Percentiles rank a stretch among this genome's conserved stretches.
phyloP scores from a whole-genome alignment of 2,797 vertebrate genomes.

The Chrosomus eos region DNA sequence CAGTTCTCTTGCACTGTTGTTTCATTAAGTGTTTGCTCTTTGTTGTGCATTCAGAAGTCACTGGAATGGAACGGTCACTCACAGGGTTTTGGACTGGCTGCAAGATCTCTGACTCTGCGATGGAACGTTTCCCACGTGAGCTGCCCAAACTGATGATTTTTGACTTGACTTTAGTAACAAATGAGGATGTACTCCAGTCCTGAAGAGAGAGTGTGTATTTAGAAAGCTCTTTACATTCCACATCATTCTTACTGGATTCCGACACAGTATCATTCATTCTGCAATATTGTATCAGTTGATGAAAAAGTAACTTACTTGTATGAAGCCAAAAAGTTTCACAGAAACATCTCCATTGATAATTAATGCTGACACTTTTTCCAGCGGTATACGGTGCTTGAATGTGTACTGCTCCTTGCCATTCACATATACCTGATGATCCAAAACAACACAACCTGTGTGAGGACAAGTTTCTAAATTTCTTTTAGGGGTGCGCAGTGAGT shows the following conservation, averaged over 20 bases:
- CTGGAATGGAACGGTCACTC: neutral
- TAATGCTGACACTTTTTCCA: slow-evolving; percentile 32
- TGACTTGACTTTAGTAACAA: neutral
- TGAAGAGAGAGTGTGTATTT: neutral
- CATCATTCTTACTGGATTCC: rapidly evolving
- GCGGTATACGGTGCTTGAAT: neutral
- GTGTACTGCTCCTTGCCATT: no score
- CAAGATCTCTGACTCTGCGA: neutral
- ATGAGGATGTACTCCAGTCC: neutral
- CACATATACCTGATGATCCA: no score
- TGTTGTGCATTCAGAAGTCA: neutral
- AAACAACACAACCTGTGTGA: no score
- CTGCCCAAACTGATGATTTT: neutral
- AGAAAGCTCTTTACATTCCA: neutral
- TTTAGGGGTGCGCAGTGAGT: no score
- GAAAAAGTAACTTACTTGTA: slow-evolving; percentile 26
- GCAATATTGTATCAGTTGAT: rapidly evolving
- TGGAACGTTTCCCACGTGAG: neutral
- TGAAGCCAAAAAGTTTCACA: slow-evolving; percentile 9
- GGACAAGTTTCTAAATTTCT: no score
- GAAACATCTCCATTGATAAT: neutral
- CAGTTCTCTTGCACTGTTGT: neutral
- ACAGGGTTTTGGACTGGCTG: slow-evolving; percentile 18
- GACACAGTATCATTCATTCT: neutral
- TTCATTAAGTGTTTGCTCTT: neutral